Evolutionary conservation across 2,888 invertebrate species (phyloP).

Genomic region (Thereva nobilitata): DNA sequence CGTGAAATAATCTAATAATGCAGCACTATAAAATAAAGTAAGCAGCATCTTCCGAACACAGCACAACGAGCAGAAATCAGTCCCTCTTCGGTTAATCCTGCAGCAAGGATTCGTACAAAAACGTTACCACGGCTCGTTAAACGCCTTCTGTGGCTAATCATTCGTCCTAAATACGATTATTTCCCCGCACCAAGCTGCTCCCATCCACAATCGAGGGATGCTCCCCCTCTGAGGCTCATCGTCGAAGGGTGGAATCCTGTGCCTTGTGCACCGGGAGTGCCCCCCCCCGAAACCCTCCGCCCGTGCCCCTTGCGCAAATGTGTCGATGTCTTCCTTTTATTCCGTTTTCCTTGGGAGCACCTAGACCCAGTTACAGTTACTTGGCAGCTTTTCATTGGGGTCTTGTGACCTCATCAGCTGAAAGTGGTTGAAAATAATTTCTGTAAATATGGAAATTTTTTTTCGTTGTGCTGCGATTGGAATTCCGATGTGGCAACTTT

Average conservation of each 20-base stretch:
- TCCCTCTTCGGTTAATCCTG: conserved; percentile 1
- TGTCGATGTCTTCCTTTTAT: conserved; percentile 1
- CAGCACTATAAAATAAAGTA: too few species aligned
- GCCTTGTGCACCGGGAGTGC: not conserved
- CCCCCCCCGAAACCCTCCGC: too few species aligned
- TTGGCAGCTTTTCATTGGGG: conserved; percentile 26
- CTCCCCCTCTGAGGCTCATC: too few species aligned
- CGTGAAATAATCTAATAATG: too few species aligned
- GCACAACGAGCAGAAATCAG: too few species aligned
- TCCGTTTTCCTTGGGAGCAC: not conserved
- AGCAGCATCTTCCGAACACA: too few species aligned
- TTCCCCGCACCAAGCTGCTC: conserved; percentile 30
- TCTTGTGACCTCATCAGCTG: conserved; percentile 29
- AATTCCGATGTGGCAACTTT: not conserved
- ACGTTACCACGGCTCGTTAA: conserved; percentile 44
- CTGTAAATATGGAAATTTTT: conserved; percentile 33
- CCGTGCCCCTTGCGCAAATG: conserved; percentile 21
- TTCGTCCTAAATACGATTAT: conserved; percentile 46
- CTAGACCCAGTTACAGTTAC: conserved; percentile 12
- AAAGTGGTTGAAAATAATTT: conserved; percentile 33
- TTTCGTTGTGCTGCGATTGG: conserved; percentile 24
- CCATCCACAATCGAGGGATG: conserved; percentile 41
- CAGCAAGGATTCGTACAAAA: conserved; percentile 25
- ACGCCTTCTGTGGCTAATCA: conserved; percentile 46
- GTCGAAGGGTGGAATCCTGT: too few species aligned